phyloP scores from a whole-genome alignment of 2,888 invertebrate genomes.

The Lathronympha strigana region DNA sequence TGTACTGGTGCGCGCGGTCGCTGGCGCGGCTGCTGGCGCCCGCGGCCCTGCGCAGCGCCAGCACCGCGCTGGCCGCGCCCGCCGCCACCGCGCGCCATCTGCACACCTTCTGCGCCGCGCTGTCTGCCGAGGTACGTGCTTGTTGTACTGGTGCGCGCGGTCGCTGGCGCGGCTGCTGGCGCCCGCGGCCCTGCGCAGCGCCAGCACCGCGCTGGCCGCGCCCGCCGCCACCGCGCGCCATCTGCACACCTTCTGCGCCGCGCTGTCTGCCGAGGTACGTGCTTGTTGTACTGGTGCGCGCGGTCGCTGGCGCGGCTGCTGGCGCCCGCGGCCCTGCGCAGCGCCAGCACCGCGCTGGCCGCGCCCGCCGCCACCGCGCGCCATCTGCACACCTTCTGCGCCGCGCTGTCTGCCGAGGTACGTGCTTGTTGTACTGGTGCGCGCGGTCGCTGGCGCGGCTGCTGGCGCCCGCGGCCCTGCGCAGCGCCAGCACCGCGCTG shows the following conservation, averaged over 20 bases:
- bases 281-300: no score
- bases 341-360: conserved; percentile 64
- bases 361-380: conserved; percentile 85
- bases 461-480: conserved; percentile 52
- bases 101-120: conserved; percentile 86
- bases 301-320: no score
- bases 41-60: conserved; percentile 55
- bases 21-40: conserved; percentile 50
- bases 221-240: conserved; percentile 87
- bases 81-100: conserved; percentile 87
- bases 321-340: conserved; percentile 51
- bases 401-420: conserved; percentile 70
- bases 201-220: conserved; percentile 66
- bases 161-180: conserved; percentile 52
- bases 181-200: conserved; percentile 53
- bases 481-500: conserved; percentile 61
- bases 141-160: no score
- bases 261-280: conserved; percentile 67
- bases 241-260: conserved; percentile 86
- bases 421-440: conserved; percentile 65
- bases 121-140: conserved; percentile 63
- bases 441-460: conserved; percentile 61
- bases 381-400: conserved; percentile 88
- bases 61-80: conserved; percentile 71
- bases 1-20: no score